Evolutionary conservation across 2,797 vertebrate genomes (phyloP).

Genomic region (Echeneis naucrates): DNA sequence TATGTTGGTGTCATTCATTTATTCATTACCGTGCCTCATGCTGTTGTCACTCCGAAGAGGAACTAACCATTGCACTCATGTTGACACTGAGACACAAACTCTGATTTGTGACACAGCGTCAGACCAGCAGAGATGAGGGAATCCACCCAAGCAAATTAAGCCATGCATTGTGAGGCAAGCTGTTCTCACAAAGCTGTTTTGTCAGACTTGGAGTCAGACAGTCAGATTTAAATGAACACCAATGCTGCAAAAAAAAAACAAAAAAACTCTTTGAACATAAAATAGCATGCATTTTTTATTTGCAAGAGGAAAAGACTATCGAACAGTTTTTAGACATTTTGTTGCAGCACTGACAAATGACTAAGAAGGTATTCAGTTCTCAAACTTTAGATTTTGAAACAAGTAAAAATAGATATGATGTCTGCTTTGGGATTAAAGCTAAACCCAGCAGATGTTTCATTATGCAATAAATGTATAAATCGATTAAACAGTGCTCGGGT

Average conservation of each 20-base stretch:
- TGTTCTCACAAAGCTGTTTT: slow-evolving; percentile 56
- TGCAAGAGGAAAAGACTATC: slow-evolving; percentile 43
- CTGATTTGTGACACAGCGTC: slow-evolving; percentile 60
- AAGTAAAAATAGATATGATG: slow-evolving; percentile 44
- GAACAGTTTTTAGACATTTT: slow-evolving; percentile 38
- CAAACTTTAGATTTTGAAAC: slow-evolving; percentile 40
- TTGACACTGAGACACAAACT: slow-evolving; percentile 40
- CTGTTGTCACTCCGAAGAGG: slow-evolving; percentile 46
- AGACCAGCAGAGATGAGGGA: slow-evolving; percentile 47
- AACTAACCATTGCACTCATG: slow-evolving; percentile 28
- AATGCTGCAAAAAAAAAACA: slow-evolving; percentile 52
- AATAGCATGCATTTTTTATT: slow-evolving; percentile 50
- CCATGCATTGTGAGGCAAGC: slow-evolving; percentile 58
- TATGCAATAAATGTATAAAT: slow-evolving; percentile 25
- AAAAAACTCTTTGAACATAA: slow-evolving; percentile 67
- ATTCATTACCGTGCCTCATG: slow-evolving; percentile 67
- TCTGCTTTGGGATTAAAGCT: slow-evolving; percentile 41
- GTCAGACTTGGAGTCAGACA: slow-evolving; percentile 54
- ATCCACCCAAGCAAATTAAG: slow-evolving; percentile 68
- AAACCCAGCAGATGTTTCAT: slow-evolving; percentile 26
- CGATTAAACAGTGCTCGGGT: not conserved
- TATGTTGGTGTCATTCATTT: slow-evolving; percentile 56
- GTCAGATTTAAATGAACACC: slow-evolving; percentile 63
- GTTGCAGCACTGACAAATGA: slow-evolving; percentile 31
- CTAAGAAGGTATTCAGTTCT: slow-evolving; percentile 23